A percentile compares a stretch with the other conserved stretches of the same genome.
phyloP scores from a whole-genome alignment of 2,797 vertebrate genomes.

The Micropoecilia bifurca region DNA sequence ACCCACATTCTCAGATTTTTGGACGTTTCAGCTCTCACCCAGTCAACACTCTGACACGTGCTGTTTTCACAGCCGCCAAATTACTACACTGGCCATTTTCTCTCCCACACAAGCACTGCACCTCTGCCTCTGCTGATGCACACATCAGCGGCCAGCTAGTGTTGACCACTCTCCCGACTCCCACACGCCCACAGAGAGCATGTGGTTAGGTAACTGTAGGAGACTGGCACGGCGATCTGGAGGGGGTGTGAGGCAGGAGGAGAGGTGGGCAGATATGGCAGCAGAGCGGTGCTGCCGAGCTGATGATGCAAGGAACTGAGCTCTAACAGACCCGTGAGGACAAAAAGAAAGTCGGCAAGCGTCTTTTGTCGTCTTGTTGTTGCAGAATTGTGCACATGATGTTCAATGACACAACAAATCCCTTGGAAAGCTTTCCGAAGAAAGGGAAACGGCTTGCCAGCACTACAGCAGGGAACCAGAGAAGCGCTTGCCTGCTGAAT shows the following conservation, averaged over 20 bases:
- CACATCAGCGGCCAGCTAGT: constrained; percentile 69
- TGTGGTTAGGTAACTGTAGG: constrained; percentile 75
- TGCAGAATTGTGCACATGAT: not conserved
- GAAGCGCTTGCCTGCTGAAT: constrained; percentile 56
- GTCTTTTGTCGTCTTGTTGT: not conserved
- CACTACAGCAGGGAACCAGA: constrained; percentile 41
- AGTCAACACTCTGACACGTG: constrained; percentile 64
- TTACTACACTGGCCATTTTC: constrained; percentile 60
- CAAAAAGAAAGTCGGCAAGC: not conserved
- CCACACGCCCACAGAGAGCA: constrained; percentile 71
- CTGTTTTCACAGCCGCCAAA: constrained; percentile 57
- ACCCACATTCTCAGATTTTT: constrained; percentile 29
- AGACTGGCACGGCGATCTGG: constrained; percentile 67
- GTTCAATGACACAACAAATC: not conserved
- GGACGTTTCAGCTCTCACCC: constrained; percentile 44
- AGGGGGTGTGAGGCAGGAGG: constrained; percentile 72
- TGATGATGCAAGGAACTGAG: constrained; percentile 14
- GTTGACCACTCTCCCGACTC: constrained; percentile 77
- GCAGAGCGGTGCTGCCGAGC: constrained; percentile 39
- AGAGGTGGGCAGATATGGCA: constrained; percentile 69
- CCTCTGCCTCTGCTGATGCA: constrained; percentile 62
- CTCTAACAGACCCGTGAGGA: not conserved
- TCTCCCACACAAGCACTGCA: constrained; percentile 64
- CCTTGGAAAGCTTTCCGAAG: constrained; percentile 23
- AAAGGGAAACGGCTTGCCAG: constrained; percentile 37